These are phyloP conservation scores for Plodia interpunctella DNA, from an alignment of 1,140 invertebrate genomes.

Conservation along the genomic window DNA sequence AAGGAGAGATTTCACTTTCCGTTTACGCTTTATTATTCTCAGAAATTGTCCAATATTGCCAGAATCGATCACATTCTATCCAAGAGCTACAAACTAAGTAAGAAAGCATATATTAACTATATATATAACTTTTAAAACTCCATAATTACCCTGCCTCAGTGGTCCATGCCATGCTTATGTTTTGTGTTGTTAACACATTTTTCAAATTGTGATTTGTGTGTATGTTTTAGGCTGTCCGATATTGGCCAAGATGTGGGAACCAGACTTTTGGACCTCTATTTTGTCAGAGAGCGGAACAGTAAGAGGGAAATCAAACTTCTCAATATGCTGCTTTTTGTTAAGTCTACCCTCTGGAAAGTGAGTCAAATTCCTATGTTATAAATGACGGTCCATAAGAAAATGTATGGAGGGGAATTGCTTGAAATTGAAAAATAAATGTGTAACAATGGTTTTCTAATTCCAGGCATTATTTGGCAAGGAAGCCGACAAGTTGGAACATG, in stretches of 20 bases:
- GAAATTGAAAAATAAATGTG: too few relatives aligned
- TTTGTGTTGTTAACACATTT: too few relatives aligned
- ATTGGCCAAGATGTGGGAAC: constrained; percentile 97
- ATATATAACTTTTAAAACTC: too few relatives aligned
- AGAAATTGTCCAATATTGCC: constrained; percentile 98
- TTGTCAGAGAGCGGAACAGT: constrained; percentile 93
- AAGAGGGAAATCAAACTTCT: constrained; percentile 97
- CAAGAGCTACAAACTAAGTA: constrained; percentile 96
- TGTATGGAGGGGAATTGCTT: too few relatives aligned
- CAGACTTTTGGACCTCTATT: constrained; percentile 94
- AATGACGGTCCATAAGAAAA: too few relatives aligned
- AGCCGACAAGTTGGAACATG: constrained; percentile 98
- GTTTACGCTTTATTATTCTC: constrained; percentile 97
- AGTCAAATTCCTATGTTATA: constrained; percentile 11
- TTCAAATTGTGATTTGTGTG: too few relatives aligned
- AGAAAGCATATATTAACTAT: constrained; percentile 21
- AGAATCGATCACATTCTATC: constrained; percentile 96
- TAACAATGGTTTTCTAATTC: too few relatives aligned
- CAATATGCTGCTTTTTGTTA: constrained; percentile 97
- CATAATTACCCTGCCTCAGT: too few relatives aligned
- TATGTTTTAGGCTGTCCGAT: constrained; percentile 87
- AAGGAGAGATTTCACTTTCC: constrained; percentile 93
- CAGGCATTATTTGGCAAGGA: constrained; percentile 97
- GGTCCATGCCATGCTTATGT: too few relatives aligned
- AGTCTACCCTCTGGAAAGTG: constrained; percentile 98